Conservation (phyloP, 23 tunicate genomes). For the Diplosoma virens region DNA sequence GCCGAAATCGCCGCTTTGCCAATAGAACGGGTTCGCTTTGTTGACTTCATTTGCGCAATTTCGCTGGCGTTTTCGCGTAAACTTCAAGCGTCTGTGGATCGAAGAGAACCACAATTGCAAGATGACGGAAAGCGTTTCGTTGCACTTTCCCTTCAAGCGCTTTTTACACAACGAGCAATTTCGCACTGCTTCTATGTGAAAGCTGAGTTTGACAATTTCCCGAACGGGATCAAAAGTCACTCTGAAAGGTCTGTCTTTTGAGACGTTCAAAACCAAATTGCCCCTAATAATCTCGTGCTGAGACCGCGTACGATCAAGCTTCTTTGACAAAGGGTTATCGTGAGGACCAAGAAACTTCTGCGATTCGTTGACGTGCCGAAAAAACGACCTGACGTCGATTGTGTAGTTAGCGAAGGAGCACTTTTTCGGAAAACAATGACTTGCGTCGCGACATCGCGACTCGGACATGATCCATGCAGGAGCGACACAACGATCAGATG, state of each 20-base stretch:
- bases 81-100: too few relatives aligned
- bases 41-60: too few relatives aligned
- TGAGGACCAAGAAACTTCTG: conserved; percentile 33
- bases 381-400: conserved; percentile 65
- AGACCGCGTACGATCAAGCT: conserved; percentile 19
- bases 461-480: conserved; percentile 31
- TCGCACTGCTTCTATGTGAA: conserved; percentile 30
- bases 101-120: too few relatives aligned
- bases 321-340: conserved; percentile 35
- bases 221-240: conserved; percentile 46
- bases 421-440: conserved; percentile 12
- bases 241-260: conserved; percentile 19
- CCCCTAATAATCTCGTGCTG: conserved; percentile 20
- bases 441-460: not conserved
- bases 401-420: conserved; percentile 22
- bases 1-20: too few relatives aligned
- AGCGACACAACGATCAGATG: conserved; percentile 1
- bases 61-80: too few relatives aligned
- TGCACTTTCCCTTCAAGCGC: too few relatives aligned
- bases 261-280: conserved; percentile 38
- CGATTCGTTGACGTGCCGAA: conserved; percentile 64
- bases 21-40: too few relatives aligned
- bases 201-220: conserved; percentile 55
- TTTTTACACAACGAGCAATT: conserved; percentile 33
- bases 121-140: too few relatives aligned